Evolutionary conservation across 2,113 vertebrate species (phyloP), one percentile per base, ranked within the genome.

Genomic region (Todiramphus chloris): DNA sequence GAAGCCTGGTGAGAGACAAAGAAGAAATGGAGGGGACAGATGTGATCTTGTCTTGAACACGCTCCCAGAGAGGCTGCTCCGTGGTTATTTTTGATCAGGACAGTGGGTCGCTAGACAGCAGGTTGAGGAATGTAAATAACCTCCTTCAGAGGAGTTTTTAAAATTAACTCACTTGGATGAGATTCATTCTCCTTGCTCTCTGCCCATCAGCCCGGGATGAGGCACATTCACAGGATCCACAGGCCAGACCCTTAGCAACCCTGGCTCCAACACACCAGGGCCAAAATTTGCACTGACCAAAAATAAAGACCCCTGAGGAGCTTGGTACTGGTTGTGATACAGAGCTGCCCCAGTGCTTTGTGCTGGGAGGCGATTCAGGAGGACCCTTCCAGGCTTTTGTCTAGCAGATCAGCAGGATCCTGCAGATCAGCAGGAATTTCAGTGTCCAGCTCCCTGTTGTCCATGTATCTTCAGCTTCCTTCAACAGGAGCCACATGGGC

Each of bases 201-300:
- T 10, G 25, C 46, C 17, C 2, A 0, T 7, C 9, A 77, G 60
- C 27, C n/a, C 1, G 0, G 55, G 30, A 20, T 4, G 41, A 48
- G 17, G 25, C 10, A 23, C 13, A 0, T 13, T 7, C 39, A 4
- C 4, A 5, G 56, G 35, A 24, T 7, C 5, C 1, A 20, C 23
- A 8, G 50, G 30, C 2, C 13, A 10, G 64, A 19, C 25, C 78
- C 73, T 24, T 23, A 31, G 23, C 43, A 8, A 3, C 0, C 8
- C 2, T 12, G 18, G 1, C 63, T 21, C 83, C 50, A 14, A 23
- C 2, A 1, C 3, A 13, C 27, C 24, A 5, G 11, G 4, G 10
- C 17, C 28, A 18, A 25, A 51, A 2, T 18, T 30, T 18, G 16
- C 46, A 35, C 33, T 50, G 62, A 74, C 3, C 83, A 56, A 41